Evolutionary conservation across 2,888 invertebrate species (phyloP), one percentile per base, ranked within the genome.

Genomic region (Marronus borbonicus): DNA sequence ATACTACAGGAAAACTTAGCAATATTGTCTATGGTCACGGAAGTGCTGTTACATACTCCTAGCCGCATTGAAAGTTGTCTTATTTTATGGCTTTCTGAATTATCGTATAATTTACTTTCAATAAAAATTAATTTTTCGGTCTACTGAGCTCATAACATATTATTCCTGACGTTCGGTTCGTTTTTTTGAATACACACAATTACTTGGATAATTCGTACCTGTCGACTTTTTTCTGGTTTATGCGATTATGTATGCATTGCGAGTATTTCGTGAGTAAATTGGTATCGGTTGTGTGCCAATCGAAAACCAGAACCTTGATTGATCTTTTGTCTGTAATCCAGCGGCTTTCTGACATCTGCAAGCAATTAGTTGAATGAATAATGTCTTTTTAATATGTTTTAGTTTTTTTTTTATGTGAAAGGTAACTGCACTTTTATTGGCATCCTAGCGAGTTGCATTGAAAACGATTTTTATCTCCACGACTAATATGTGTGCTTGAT

Each of bases 51-150:
- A 14, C 31, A 31, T 62, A 28, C 14, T 31, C 14, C 12, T 28
- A 2, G 31, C 28, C 62, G 62, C 24, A 60, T 24, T 60, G 60
- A 12, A 28, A 14, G 28, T 39, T 66, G 28, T 36, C 1, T 28
- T 31, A 28, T 8, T 17, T 8, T 62, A 28, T 28, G 62, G 24
- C 28, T 62, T 60, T 31, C 20, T 62, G 24, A 31, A 66, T 10
- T 44, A 44, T 44, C 39, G 39, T 12, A 74, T 74, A 74, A 60
- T 74, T 74, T 74, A 36, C n/a, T 52, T 55, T 36, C 70, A 55
- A 70, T 70, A 70, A 70, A 70, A 70, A 75, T 64, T 64, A 62
- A 75, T 75, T 75, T 75, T 64, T 75, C 75, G 75, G 75, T 75
- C 64, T 75, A 64, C 75, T 75, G 75, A 64, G 49, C 44, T 24